These are phyloP conservation scores for Lampris megalopsis DNA, from an alignment of 2,113 vertebrate species.

Conservation along the genomic window DNA sequence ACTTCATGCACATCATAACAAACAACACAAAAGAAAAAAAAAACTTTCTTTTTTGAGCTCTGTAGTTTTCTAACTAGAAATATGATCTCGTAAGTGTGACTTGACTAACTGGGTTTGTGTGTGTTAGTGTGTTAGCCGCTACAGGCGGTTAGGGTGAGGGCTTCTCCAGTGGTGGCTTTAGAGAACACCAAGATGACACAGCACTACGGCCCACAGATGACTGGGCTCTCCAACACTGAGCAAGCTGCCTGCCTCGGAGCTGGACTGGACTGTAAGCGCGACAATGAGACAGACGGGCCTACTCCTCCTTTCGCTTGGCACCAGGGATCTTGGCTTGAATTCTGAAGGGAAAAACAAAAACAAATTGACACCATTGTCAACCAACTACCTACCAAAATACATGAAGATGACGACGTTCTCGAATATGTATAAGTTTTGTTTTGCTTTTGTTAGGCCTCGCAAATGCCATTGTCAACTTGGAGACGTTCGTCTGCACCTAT, in stretches of 20 bases:
- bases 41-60: slow-evolving; percentile 86
- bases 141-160: slow-evolving; percentile 72
- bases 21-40: slow-evolving; percentile 92
- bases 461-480: background rate
- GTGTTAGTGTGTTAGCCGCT: slow-evolving; percentile 76
- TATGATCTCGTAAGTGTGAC: slow-evolving; percentile 71
- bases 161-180: slow-evolving; percentile 81
- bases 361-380: slow-evolving; percentile 8
- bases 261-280: slow-evolving; percentile 62
- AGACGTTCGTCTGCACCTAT: slow-evolving; percentile 9
- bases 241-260: slow-evolving; percentile 59
- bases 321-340: slow-evolving; percentile 99
- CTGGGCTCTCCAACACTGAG: slow-evolving; percentile 81
- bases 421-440: too few species aligned
- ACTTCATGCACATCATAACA: slow-evolving; percentile 96
- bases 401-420: background rate
- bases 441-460: too few species aligned
- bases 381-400: background rate
- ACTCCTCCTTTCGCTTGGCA: slow-evolving; percentile 96
- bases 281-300: slow-evolving; percentile 61
- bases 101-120: slow-evolving; percentile 52
- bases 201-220: slow-evolving; percentile 83
- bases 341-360: slow-evolving; percentile 75
- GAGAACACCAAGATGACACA: slow-evolving; percentile 87
- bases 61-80: slow-evolving; percentile 87